A percentile compares a stretch with the other conserved stretches of the same genome.
Evolutionary conservation across 2,888 invertebrate species (phyloP).

Genomic region (Lasioglossum zephyrum): DNA sequence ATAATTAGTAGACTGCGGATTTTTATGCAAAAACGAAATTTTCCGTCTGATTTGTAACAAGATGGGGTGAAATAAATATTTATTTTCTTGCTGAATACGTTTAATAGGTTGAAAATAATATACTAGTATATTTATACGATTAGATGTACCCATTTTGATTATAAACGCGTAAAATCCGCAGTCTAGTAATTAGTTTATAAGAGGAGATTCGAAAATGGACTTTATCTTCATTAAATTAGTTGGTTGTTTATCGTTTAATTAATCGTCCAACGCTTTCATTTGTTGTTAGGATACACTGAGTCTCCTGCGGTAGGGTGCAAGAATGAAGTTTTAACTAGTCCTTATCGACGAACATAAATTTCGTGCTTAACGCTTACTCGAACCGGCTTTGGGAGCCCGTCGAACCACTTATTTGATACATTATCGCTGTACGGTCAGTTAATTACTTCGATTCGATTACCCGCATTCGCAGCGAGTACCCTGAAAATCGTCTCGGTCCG

Average conservation of each 20-base stretch:
- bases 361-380: conserved; percentile 30
- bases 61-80: too few species aligned
- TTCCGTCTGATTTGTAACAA: too few species aligned
- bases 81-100: too few species aligned
- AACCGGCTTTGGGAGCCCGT: conserved; percentile 12
- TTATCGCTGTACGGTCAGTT: conserved; percentile 42
- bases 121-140: too few species aligned
- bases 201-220: not conserved
- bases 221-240: not conserved
- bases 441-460: conserved; percentile 61
- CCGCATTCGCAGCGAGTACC: conserved; percentile 23
- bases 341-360: conserved; percentile 56
- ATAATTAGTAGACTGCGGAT: too few species aligned
- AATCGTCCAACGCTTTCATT: not conserved
- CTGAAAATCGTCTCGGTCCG: conserved; percentile 33
- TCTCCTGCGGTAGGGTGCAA: not conserved
- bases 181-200: not conserved
- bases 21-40: too few species aligned
- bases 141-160: too few species aligned
- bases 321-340: conserved; percentile 37
- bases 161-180: too few species aligned
- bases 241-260: not conserved
- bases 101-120: too few species aligned
- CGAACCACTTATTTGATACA: conserved; percentile 54
- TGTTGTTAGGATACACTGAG: not conserved